Conservation (phyloP, 1,140 invertebrate genomes). For the Cydia amplana region DNA sequence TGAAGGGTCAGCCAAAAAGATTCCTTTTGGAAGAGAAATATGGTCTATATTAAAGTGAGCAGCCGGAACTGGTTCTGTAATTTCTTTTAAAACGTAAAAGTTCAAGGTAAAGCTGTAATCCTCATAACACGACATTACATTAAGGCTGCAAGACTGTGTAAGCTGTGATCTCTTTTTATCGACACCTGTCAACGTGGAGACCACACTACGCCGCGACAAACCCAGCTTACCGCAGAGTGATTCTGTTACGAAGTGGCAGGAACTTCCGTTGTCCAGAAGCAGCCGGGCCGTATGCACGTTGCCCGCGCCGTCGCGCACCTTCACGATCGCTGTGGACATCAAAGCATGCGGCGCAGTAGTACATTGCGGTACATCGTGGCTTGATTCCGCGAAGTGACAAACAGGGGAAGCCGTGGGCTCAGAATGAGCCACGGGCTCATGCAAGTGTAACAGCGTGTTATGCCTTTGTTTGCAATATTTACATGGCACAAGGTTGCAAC, state of each 20-base stretch:
- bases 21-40: conserved; percentile 40
- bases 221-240: conserved; percentile 40
- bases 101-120: conserved; percentile 40
- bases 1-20: conserved; percentile 46
- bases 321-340: conserved; percentile 48
- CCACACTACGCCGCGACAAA: conserved; percentile 33
- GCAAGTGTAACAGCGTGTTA: conserved; percentile 42
- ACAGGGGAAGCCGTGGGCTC: not conserved
- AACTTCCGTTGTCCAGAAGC: conserved; percentile 46
- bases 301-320: conserved; percentile 36
- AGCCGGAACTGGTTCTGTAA: conserved; percentile 43
- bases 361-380: conserved; percentile 21
- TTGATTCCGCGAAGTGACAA: conserved; percentile 14
- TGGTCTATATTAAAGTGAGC: conserved; percentile 36
- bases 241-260: conserved; percentile 41
- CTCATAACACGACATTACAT: conserved; percentile 40
- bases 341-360: conserved; percentile 38
- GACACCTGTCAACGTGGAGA: conserved; percentile 47
- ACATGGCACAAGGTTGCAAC: conserved; percentile 26
- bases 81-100: conserved; percentile 47
- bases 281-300: conserved; percentile 36
- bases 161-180: conserved; percentile 42
- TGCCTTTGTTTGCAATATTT: conserved; percentile 32
- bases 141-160: conserved; percentile 49
- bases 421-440: conserved; percentile 1